Evolutionary conservation across 2,888 invertebrate genomes (phyloP).

Genomic region (Gryllus longicercus): DNA sequence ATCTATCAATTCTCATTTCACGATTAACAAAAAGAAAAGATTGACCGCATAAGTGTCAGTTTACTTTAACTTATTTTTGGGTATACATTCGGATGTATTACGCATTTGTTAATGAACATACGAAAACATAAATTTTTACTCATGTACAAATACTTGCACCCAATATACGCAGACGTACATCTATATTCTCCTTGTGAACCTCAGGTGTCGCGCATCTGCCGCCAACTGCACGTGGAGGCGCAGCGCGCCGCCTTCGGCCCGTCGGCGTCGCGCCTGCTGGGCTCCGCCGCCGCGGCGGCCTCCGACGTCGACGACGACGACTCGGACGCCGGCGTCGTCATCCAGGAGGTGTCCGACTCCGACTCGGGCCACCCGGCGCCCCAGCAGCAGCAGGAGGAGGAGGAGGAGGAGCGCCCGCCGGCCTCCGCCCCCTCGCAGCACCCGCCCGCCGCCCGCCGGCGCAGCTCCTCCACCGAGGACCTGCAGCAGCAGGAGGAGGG

Average conservation of each 20-base stretch:
- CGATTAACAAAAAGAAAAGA: too few species aligned
- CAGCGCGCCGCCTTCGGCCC: not conserved
- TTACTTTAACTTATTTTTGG: too few species aligned
- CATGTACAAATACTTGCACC: too few species aligned
- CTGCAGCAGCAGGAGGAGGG: constrained; percentile 41
- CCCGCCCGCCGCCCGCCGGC: constrained; percentile 39
- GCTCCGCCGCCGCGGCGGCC: too few species aligned
- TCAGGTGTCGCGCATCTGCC: not conserved
- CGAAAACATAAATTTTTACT: too few species aligned
- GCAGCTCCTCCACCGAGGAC: constrained; percentile 53
- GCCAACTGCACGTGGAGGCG: not conserved
- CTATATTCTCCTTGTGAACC: not conserved
- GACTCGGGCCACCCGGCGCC: constrained; percentile 45
- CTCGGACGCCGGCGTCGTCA: not conserved
- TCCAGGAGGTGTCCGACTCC: constrained; percentile 49
- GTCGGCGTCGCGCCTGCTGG: too few species aligned
- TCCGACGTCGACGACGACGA: not conserved
- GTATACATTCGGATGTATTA: too few species aligned
- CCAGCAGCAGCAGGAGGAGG: not conserved
- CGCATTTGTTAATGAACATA: too few species aligned
- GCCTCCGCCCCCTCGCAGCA: not conserved
- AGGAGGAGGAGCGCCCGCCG: constrained; percentile 17
- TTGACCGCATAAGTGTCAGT: too few species aligned
- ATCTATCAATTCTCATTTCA: too few species aligned
- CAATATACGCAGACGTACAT: too few species aligned